Conservation (phyloP, 2,113 vertebrate species). For the Pelvicachromis taeniatus region DNA sequence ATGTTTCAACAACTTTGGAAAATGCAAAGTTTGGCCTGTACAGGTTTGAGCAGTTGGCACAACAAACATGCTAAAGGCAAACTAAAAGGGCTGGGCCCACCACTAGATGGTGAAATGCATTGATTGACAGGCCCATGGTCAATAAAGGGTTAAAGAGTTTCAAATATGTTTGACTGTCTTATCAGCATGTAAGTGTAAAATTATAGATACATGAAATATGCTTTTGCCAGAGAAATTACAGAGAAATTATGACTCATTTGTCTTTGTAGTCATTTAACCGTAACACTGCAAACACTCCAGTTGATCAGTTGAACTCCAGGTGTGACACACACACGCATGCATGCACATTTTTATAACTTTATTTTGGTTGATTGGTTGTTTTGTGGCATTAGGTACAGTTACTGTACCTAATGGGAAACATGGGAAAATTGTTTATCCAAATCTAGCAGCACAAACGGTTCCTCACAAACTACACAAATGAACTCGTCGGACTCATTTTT, state of each 20-base stretch:
- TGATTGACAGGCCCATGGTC: too few relatives aligned
- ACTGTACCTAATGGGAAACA: not conserved
- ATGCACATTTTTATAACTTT: not conserved
- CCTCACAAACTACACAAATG: not conserved
- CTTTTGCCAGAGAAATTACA: not conserved
- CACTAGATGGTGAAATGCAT: too few relatives aligned
- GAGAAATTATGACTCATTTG: too few relatives aligned
- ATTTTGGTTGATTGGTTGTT: rapidly evolving
- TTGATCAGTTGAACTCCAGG: not conserved
- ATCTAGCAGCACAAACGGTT: not conserved
- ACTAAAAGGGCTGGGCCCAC: not conserved
- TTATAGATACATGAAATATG: not conserved
- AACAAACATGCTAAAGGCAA: not conserved
- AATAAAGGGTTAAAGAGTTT: not conserved
- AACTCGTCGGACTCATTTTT: not conserved
- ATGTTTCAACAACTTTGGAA: too few relatives aligned
- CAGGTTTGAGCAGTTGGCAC: not conserved
- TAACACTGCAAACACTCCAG: not conserved
- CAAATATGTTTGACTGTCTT: not conserved
- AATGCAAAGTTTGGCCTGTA: not conserved
- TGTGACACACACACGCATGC: rapidly evolving
- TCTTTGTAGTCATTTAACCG: not conserved
- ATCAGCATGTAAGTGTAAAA: rapidly evolving
- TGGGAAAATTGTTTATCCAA: not conserved
- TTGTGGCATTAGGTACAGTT: not conserved